These are phyloP conservation scores for Gallinago stenura DNA, from an alignment of 2,797 vertebrate species.

Conservation along the genomic window DNA sequence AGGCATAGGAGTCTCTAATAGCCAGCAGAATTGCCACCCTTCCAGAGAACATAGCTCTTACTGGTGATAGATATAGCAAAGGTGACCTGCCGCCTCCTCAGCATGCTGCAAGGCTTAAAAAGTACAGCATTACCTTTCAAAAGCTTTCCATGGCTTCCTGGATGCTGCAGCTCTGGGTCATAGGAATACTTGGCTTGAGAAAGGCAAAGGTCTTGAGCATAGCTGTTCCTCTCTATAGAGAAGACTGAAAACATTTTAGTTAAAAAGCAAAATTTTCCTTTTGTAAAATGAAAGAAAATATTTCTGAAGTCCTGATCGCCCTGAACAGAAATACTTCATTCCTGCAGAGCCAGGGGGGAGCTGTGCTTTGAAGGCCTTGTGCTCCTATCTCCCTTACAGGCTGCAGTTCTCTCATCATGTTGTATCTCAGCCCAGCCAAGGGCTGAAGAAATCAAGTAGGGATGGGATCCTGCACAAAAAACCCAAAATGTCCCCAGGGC, in stretches of 20 bases:
- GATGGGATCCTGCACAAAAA: not conserved
- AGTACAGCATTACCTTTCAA: not conserved
- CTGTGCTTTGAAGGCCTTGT: not conserved
- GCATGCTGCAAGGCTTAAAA: not conserved
- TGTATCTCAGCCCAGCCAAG: not conserved
- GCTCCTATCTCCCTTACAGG: not conserved
- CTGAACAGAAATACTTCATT: not conserved
- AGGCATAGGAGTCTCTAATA: not conserved
- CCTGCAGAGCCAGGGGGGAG: not conserved
- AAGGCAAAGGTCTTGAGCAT: slow-evolving; percentile 13
- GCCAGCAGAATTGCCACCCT: slow-evolving; percentile 12
- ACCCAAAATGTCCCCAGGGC: not conserved
- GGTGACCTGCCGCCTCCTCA: slow-evolving; percentile 12
- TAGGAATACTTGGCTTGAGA: not conserved
- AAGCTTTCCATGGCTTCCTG: not conserved
- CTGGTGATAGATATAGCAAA: slow-evolving; percentile 2
- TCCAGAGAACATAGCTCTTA: not conserved
- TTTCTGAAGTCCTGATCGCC: not conserved
- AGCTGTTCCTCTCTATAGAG: not conserved
- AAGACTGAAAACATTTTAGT: not conserved
- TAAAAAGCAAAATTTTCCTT: slow-evolving; percentile 10
- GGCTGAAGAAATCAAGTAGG: not conserved
- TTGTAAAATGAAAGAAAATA: not conserved
- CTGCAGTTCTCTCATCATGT: not conserved
- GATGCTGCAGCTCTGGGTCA: not conserved